Evolutionary conservation across 2,888 invertebrate species (phyloP).

Genomic region (Embidobia sp.): DNA sequence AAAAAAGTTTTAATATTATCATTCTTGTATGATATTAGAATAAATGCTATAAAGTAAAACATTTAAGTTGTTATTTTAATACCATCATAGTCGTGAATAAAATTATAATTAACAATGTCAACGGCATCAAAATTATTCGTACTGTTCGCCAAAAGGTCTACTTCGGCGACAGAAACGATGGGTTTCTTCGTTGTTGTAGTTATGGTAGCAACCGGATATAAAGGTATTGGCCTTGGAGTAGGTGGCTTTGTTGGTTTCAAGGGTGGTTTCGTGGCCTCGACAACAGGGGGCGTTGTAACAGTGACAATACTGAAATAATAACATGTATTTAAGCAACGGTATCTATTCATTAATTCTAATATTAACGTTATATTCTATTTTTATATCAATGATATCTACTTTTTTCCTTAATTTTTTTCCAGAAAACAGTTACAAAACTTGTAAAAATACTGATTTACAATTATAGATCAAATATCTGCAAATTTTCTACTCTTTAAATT

Average conservation of each 20-base stretch:
- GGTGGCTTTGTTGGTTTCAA: slow-evolving; percentile 77
- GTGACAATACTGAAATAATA: slow-evolving; percentile 51
- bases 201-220: slow-evolving; percentile 70
- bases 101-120: slow-evolving; percentile 76
- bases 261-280: slow-evolving; percentile 81
- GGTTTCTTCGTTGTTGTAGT: slow-evolving; percentile 67
- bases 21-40: no score
- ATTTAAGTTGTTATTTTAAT: not conserved
- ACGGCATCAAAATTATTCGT: slow-evolving; percentile 68
- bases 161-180: slow-evolving; percentile 24
- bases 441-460: no score
- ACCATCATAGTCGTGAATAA: slow-evolving; percentile 79
- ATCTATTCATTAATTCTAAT: no score
- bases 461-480: no score
- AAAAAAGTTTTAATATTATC: no score
- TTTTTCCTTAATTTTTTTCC: no score
- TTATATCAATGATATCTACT: no score
- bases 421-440: no score
- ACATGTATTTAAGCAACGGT: no score
- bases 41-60: no score
- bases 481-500: no score
- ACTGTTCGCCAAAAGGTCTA: slow-evolving; percentile 66
- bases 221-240: slow-evolving; percentile 82
- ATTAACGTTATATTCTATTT: no score
- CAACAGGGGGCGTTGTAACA: slow-evolving; percentile 54